Evolutionary conservation across 2,113 vertebrate species (phyloP).

Genomic region (Rhodinocichla rosea): DNA sequence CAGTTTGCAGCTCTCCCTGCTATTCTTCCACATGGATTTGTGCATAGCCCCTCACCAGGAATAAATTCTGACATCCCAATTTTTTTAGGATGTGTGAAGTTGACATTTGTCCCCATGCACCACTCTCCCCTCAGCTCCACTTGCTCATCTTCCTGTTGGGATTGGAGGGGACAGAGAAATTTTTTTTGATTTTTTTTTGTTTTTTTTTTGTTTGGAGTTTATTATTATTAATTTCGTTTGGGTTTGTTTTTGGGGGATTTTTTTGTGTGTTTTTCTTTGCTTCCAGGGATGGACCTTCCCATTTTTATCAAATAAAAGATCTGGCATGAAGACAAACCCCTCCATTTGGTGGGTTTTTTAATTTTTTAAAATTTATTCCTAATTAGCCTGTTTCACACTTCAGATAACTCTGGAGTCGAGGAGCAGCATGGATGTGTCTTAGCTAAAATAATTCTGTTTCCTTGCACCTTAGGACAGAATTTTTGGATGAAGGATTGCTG

Average conservation of each 20-base stretch:
- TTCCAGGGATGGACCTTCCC: background rate
- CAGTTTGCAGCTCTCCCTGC: background rate
- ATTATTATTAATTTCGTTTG: background rate
- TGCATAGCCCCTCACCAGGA: fast-evolving
- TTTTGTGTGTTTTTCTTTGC: background rate
- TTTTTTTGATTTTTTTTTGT: background rate
- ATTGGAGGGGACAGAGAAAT: background rate
- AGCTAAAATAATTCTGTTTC: background rate
- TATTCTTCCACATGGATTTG: fast-evolving
- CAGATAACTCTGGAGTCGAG: background rate
- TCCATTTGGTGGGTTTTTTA: background rate
- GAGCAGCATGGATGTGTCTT: background rate
- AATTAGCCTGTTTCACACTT: background rate
- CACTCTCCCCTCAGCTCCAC: background rate
- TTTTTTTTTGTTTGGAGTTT: background rate
- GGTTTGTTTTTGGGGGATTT: fast-evolving
- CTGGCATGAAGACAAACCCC: background rate
- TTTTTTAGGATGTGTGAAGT: background rate
- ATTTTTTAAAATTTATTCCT: background rate
- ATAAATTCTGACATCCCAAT: background rate
- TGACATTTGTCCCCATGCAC: background rate
- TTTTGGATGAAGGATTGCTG: background rate
- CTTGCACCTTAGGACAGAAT: background rate
- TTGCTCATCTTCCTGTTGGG: background rate
- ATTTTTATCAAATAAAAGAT: background rate